Evolutionary conservation across 92 coral and sea anemone species (phyloP).

Genomic region (Ricordea florida): DNA sequence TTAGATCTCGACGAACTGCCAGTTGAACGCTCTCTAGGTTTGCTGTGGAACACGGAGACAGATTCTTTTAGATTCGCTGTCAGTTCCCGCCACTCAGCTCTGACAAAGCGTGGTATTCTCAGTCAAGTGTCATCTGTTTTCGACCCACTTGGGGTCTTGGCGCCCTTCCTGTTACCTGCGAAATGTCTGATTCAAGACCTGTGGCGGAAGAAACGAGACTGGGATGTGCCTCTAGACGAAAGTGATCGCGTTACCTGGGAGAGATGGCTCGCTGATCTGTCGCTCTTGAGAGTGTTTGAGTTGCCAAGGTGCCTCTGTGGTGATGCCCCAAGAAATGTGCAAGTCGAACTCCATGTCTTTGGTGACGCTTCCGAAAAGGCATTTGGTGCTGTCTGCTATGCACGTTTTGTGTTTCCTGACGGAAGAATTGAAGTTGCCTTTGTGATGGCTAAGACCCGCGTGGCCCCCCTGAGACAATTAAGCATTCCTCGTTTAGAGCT

Average conservation of each 20-base stretch:
- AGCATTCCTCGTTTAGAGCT: constrained; percentile 72
- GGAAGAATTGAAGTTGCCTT: constrained; percentile 54
- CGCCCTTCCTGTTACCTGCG: constrained; percentile 21
- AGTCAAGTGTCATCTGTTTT: constrained; percentile 35
- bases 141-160: constrained; percentile 31
- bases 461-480: constrained; percentile 66
- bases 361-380: constrained; percentile 70
- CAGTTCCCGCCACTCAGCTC: constrained; percentile 10
- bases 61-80: constrained; percentile 47
- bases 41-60: constrained; percentile 64
- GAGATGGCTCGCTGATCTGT: constrained; percentile 52
- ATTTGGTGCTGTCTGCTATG: constrained; percentile 71
- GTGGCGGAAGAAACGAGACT: constrained; percentile 23
- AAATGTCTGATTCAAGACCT: constrained; percentile 14
- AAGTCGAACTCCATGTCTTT: constrained; percentile 59
- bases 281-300: constrained; percentile 22
- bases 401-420: constrained; percentile 39
- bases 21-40: constrained; percentile 59
- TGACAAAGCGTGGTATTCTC: constrained; percentile 32
- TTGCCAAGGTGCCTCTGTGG: constrained; percentile 48
- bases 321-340: not conserved
- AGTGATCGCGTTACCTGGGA: not conserved
- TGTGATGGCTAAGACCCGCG: constrained; percentile 64
- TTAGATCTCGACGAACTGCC: constrained; percentile 34
- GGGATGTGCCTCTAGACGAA: constrained; percentile 20